phyloP scores from a whole-genome alignment of 1,140 invertebrate species.

The Popillia japonica region DNA sequence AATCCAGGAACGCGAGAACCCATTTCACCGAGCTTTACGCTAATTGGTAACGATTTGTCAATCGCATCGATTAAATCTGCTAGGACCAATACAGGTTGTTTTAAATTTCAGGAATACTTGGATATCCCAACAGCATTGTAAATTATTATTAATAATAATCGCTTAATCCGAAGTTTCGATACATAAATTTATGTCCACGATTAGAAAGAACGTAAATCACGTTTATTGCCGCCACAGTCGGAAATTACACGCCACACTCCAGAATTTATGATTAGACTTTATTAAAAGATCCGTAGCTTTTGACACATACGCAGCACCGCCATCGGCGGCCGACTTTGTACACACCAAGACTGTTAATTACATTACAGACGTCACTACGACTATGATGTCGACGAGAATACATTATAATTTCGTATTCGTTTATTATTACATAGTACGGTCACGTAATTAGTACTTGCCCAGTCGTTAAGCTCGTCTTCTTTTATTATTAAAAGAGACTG shows the following conservation, averaged over 20 bases:
- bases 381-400: neutral
- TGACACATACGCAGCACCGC: neutral
- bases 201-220: slow-evolving; percentile 9
- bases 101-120: too few species aligned
- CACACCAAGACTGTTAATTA: neutral
- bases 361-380: neutral
- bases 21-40: too few species aligned
- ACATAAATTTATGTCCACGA: neutral
- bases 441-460: slow-evolving; percentile 1
- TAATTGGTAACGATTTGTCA: too few species aligned
- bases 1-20: too few species aligned
- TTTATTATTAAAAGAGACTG: neutral
- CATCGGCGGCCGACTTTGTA: neutral
- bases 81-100: too few species aligned
- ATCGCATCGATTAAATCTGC: too few species aligned
- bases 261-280: slow-evolving; percentile 1
- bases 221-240: neutral
- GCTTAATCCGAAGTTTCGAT: too few species aligned
- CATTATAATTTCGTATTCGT: slow-evolving; percentile 15
- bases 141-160: too few species aligned
- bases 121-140: too few species aligned
- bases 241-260: neutral
- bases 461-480: neutral
- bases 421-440: neutral
- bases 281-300: slow-evolving; percentile 13